Evolutionary conservation across 2,888 invertebrate species (phyloP).

Genomic region (Nemapogon koenigi): DNA sequence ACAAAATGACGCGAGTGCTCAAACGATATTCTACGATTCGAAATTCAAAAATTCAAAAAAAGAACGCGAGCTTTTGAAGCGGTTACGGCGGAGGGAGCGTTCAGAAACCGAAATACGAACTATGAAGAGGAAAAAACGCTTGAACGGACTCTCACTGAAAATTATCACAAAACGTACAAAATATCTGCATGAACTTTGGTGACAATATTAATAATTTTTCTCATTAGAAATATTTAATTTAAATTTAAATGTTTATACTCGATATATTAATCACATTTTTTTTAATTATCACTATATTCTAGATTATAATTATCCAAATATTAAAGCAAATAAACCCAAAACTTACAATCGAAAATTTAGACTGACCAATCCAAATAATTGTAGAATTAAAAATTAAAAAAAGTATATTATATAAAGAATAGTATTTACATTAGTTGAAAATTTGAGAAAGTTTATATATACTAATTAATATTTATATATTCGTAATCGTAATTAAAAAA

Average conservation of each 20-base stretch:
- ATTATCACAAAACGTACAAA: conserved; percentile 14
- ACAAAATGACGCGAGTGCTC: too few relatives aligned
- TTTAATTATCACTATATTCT: conserved; percentile 22
- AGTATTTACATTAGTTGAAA: conserved; percentile 63
- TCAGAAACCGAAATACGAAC: conserved; percentile 41
- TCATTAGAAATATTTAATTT: conserved; percentile 22
- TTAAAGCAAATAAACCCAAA: conserved; percentile 47
- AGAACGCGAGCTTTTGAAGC: too few relatives aligned
- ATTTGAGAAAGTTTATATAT: conserved; percentile 61
- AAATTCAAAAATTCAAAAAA: background rate
- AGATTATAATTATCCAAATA: conserved; percentile 5
- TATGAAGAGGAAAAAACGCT: conserved; percentile 60
- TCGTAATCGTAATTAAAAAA: conserved; percentile 19
- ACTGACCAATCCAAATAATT: conserved; percentile 50
- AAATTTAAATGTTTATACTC: conserved; percentile 32
- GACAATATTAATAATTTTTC: conserved; percentile 17
- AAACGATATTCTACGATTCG: too few relatives aligned
- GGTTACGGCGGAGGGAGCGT: conserved; percentile 18
- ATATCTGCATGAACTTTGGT: conserved; percentile 25
- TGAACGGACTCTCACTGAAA: conserved; percentile 17
- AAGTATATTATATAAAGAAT: conserved; percentile 1
- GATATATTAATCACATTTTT: conserved; percentile 39
- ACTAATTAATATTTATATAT: conserved; percentile 29
- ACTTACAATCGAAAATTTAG: conserved; percentile 61
- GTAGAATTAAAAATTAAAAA: conserved; percentile 18